Evolutionary conservation across 2,113 vertebrate species (phyloP).

Genomic region (Clarias gariepinus): DNA sequence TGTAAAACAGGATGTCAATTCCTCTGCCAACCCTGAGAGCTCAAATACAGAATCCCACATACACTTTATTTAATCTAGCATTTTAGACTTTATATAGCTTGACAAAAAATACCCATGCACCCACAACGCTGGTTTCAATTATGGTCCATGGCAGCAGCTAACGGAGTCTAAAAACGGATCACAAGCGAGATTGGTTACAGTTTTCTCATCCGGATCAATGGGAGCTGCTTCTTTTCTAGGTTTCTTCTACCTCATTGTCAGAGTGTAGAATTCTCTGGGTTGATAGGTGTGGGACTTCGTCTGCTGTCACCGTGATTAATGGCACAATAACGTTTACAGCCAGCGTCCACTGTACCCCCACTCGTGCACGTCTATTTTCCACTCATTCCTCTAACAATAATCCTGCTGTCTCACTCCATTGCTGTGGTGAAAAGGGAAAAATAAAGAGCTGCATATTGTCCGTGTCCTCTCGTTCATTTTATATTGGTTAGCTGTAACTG

Average conservation of each 20-base stretch:
- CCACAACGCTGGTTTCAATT: slow-evolving; percentile 47
- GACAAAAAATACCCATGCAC: slow-evolving; percentile 58
- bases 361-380: slow-evolving; percentile 53
- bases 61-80: slow-evolving; percentile 40
- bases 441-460: slow-evolving; percentile 39
- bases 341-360: slow-evolving; percentile 56
- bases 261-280: slow-evolving; percentile 53
- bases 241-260: slow-evolving; percentile 59
- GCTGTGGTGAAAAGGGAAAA: slow-evolving; percentile 32
- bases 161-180: slow-evolving; percentile 59
- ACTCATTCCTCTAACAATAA: slow-evolving; percentile 48
- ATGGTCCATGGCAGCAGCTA: slow-evolving; percentile 48
- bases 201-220: slow-evolving; percentile 59
- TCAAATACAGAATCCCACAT: neutral
- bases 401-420: slow-evolving; percentile 42
- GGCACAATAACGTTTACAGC: slow-evolving; percentile 69
- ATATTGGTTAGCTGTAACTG: neutral
- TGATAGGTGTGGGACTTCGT: slow-evolving; percentile 55
- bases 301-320: slow-evolving; percentile 70
- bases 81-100: slow-evolving; percentile 58
- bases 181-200: slow-evolving; percentile 58
- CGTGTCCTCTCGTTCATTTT: slow-evolving; percentile 21
- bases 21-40: neutral
- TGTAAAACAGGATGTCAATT: slow-evolving; percentile 6
- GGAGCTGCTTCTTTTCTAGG: slow-evolving; percentile 53